These are phyloP conservation scores for Sebastes variabilis DNA, from an alignment of 2,797 vertebrate species.

Conservation along the genomic window DNA sequence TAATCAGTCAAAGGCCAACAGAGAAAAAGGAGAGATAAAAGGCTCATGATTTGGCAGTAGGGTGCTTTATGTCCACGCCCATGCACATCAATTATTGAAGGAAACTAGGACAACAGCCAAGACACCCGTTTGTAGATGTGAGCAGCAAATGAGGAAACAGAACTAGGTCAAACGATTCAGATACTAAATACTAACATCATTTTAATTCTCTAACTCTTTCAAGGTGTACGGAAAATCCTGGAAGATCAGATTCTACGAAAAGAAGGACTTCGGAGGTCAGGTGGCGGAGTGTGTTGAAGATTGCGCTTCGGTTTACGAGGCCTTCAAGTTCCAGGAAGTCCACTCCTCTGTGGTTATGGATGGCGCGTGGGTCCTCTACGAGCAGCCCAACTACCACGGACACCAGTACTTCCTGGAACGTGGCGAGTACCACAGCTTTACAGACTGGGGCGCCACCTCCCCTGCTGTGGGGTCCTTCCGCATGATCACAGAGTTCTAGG, in stretches of 20 bases:
- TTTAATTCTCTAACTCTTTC: constrained; percentile 2
- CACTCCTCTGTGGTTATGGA: constrained; percentile 70
- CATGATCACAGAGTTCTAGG: constrained; percentile 66
- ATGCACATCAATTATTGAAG: constrained; percentile 54
- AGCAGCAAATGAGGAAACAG: background rate
- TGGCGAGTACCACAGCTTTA: constrained; percentile 67
- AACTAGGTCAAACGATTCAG: background rate
- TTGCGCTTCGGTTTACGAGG: constrained; percentile 55
- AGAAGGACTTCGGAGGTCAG: constrained; percentile 68
- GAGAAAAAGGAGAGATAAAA: constrained; percentile 72
- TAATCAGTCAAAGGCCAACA: constrained; percentile 66
- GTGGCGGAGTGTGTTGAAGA: constrained; percentile 59
- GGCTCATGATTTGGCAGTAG: constrained; percentile 71
- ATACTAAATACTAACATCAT: background rate
- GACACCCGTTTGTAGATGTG: constrained; percentile 37
- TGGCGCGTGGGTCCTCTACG: constrained; percentile 72
- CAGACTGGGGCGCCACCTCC: constrained; percentile 66
- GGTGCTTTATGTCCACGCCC: constrained; percentile 29
- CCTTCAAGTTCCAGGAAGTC: constrained; percentile 66
- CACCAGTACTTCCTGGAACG: constrained; percentile 72
- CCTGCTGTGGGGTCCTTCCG: constrained; percentile 65
- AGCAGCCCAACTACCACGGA: constrained; percentile 66
- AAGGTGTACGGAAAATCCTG: constrained; percentile 65
- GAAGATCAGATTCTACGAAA: constrained; percentile 70
- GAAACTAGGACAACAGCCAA: constrained; percentile 65